Conservation (phyloP, 2,113 vertebrate species). For the Pheucticus melanocephalus region DNA sequence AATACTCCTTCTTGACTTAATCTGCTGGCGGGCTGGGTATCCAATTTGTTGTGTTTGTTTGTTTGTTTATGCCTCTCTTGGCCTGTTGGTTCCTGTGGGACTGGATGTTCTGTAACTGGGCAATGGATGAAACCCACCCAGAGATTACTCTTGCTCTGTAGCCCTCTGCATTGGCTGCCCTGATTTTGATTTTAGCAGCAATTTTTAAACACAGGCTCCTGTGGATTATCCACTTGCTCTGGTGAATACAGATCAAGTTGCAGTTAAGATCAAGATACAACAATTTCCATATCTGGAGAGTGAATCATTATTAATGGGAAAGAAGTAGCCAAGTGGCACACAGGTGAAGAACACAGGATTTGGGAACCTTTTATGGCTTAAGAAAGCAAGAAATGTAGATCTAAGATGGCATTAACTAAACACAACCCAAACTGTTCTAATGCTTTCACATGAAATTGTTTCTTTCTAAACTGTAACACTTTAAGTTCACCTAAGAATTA, state of each 20-base stretch:
- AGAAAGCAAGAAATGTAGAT: background rate
- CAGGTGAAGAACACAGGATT: background rate
- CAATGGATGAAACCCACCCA: background rate
- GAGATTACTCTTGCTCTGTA: background rate
- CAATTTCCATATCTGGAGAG: background rate
- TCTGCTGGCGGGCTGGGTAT: background rate
- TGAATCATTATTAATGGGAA: rapidly evolving
- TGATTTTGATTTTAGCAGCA: background rate
- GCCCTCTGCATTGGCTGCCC: background rate
- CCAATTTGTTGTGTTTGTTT: conserved; percentile 7
- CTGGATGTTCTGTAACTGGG: background rate
- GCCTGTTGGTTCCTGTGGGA: background rate
- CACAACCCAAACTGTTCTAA: background rate
- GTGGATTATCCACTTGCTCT: conserved; percentile 25
- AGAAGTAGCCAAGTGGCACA: background rate
- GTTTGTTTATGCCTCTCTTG: background rate
- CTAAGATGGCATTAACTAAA: background rate
- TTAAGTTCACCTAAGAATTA: background rate
- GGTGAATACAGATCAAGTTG: conserved; percentile 7
- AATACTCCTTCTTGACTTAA: conserved; percentile 42
- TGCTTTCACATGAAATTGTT: background rate
- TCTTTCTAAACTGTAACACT: background rate
- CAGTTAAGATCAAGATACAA: background rate
- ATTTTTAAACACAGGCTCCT: conserved; percentile 7
- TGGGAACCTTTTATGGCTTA: background rate